These are phyloP conservation scores for Ceyx margarethae DNA, from an alignment of 2,113 vertebrate species.

Conservation along the genomic window DNA sequence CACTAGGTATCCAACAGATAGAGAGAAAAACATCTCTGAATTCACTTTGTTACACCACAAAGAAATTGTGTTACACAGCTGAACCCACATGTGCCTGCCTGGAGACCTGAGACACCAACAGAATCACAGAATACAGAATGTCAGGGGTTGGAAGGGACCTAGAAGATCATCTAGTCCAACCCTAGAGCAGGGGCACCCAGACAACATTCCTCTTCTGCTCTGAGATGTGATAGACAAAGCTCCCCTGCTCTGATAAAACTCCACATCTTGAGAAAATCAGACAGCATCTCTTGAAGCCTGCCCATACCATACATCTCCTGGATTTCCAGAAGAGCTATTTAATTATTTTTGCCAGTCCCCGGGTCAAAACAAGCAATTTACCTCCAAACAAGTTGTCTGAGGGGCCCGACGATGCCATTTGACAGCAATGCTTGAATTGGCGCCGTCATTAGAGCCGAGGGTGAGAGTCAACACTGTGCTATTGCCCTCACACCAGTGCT, in stretches of 20 bases:
- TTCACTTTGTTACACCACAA: not conserved
- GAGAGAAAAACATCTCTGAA: not conserved
- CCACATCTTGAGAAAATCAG: not conserved
- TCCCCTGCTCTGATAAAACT: not conserved
- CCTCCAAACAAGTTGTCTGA: not conserved
- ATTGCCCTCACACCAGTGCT: not conserved
- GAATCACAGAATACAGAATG: too few relatives aligned
- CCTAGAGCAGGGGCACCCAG: too few relatives aligned
- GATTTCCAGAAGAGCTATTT: not conserved
- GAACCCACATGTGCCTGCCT: not conserved
- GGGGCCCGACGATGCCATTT: not conserved
- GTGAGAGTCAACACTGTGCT: not conserved
- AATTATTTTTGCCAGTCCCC: not conserved
- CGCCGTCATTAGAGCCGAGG: not conserved
- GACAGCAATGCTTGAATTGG: not conserved
- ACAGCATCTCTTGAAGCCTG: not conserved
- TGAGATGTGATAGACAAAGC: not conserved
- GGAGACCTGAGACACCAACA: not conserved
- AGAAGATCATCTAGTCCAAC: too few relatives aligned
- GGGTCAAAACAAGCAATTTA: not conserved
- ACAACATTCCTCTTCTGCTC: not conserved
- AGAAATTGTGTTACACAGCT: too few relatives aligned
- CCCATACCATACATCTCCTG: not conserved
- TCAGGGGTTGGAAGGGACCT: too few relatives aligned
- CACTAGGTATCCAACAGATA: accelerated